Evolutionary conservation across 1,140 invertebrate genomes (phyloP), one percentile per base, ranked within the genome.

Genomic region (Drosophila aff.): DNA sequence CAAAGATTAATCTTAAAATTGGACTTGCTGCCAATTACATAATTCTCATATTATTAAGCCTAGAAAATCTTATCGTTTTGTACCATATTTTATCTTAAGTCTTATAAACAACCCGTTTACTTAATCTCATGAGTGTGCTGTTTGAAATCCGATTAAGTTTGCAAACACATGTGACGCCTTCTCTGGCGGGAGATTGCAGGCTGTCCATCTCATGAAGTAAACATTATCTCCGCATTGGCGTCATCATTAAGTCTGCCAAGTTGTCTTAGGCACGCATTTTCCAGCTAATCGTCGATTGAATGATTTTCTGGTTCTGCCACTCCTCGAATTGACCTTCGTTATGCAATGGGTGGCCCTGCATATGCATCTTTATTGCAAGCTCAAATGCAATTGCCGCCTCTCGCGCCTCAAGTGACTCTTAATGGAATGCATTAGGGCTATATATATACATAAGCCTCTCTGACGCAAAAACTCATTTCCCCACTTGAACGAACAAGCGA

Each of bases 341-440:
- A 41, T 53, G 64, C 57, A 67, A 67, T 53, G 46, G 7, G 7
- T 49, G 46, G 23, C 47, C 33, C 40, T 46, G 62, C 44, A 36
- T 38, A 31, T 23, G 50, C 59, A 31, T 26, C 55, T 64, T 41
- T 36, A 64, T 38, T 21, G 46, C 60, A 43, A 57, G 33, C 52
- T 41, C 75, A 36, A 21, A 53, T 60, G 64, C 47, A 57, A 57
- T 68, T 77, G 74, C 57, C 44, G 73, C 55, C 76, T 67, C 62
- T 53, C 36, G 61, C 64, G 52, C 60, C 76, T 69, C 65, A 67
- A 73, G 63, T 60, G 64, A 79, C 69, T 67, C 82, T 84, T 76
- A 90, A 89, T 89, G 82, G 75, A 89, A 89, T 89, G 78, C 85
- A 89, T 81, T 90, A 84, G 81, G 66, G 57, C 68, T 80, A 73